Evolutionary conservation across 1,140 invertebrate species (phyloP).

Genomic region (Solen grandis): DNA sequence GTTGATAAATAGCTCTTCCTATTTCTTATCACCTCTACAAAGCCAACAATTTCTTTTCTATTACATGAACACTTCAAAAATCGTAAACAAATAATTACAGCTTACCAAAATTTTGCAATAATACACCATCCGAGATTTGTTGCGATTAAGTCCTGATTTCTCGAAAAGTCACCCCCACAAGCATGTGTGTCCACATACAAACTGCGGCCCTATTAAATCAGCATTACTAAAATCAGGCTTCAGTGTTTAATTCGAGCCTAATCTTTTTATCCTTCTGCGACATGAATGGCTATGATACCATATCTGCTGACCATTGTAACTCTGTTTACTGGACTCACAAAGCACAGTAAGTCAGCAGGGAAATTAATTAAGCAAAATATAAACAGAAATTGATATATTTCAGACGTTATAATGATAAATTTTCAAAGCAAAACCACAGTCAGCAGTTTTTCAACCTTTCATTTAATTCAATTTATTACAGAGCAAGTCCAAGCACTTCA

Average conservation of each 20-base stretch:
- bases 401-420: background rate
- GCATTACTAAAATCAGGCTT: constrained; percentile 52
- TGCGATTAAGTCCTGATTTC: background rate
- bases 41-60: background rate
- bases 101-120: background rate
- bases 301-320: constrained; percentile 37
- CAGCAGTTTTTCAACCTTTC: background rate
- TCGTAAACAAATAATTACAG: constrained; percentile 35
- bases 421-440: background rate
- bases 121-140: background rate
- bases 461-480: background rate
- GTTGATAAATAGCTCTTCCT: no score
- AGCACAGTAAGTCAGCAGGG: background rate
- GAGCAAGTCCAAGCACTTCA: background rate
- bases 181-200: constrained; percentile 31
- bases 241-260: constrained; percentile 30
- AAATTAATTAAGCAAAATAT: constrained; percentile 39
- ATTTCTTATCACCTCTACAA: no score
- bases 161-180: background rate
- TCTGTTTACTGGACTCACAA: constrained; percentile 27
- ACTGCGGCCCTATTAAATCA: constrained; percentile 48
- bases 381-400: constrained; percentile 6
- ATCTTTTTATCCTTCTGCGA: constrained; percentile 44
- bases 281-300: constrained; percentile 30
- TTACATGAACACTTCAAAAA: constrained; percentile 18